Percentiles rank a stretch among this genome's conserved stretches.
Conservation (phyloP, 2,888 invertebrate genomes). For the Fragum fragum region DNA sequence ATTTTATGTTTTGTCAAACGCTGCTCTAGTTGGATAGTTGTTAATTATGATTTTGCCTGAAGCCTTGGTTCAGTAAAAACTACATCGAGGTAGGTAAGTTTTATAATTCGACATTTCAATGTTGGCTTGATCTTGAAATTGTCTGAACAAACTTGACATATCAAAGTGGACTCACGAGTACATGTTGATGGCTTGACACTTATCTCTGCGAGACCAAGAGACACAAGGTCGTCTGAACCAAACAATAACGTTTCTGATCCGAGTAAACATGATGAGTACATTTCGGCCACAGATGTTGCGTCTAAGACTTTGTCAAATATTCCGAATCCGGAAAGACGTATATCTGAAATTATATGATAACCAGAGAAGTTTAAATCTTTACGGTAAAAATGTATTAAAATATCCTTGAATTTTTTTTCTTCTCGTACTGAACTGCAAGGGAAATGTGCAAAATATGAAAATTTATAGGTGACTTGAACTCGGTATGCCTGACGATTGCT, state of each 20-base stretch:
- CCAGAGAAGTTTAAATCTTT: not conserved
- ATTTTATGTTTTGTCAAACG: too few relatives aligned
- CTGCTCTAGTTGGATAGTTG: too few relatives aligned
- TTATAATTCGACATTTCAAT: too few relatives aligned
- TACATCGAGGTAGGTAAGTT: too few relatives aligned
- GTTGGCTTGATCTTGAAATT: not conserved
- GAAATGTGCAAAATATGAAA: too few relatives aligned
- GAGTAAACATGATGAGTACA: constrained; percentile 9
- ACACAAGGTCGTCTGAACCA: constrained; percentile 5
- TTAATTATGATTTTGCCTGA: too few relatives aligned
- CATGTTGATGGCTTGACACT: not conserved
- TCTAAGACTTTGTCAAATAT: not conserved
- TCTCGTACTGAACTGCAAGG: too few relatives aligned
- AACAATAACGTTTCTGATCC: not conserved
- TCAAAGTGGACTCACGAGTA: not conserved
- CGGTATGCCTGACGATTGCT: too few relatives aligned
- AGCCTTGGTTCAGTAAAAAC: too few relatives aligned
- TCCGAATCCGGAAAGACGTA: constrained; percentile 3
- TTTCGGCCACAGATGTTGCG: not conserved
- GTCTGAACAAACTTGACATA: not conserved
- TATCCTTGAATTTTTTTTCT: too few relatives aligned
- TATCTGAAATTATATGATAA: constrained; percentile 14
- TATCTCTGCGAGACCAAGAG: not conserved
- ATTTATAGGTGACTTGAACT: too few relatives aligned
- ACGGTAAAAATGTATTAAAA: too few relatives aligned